phyloP scores from a whole-genome alignment of 2,113 vertebrate species.

The Python bivittatus region DNA sequence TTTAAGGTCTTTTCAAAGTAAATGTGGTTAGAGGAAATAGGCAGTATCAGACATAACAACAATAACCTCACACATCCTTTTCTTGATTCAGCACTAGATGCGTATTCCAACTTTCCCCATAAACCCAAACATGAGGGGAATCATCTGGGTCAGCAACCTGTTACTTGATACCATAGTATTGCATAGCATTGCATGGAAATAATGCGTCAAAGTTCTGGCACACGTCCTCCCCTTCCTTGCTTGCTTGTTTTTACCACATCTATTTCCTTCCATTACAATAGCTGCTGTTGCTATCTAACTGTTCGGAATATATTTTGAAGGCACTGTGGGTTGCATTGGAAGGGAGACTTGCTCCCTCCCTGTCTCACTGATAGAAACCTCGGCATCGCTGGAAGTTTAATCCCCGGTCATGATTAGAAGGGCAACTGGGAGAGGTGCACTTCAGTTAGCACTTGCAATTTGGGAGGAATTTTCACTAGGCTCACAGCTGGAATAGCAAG shows the following conservation, averaged over 20 bases:
- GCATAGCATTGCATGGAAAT: neutral
- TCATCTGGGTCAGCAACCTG: neutral
- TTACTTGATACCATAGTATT: neutral
- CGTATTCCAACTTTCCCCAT: neutral
- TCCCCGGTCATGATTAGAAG: neutral
- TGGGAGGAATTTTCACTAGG: neutral
- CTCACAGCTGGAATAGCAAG: neutral
- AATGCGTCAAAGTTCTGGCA: neutral
- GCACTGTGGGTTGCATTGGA: neutral
- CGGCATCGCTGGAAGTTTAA: neutral
- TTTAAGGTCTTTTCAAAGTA: neutral
- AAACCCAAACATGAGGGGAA: neutral
- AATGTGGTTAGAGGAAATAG: neutral
- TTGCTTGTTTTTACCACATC: neutral
- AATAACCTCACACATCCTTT: neutral
- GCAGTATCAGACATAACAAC: neutral
- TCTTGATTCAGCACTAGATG: neutral
- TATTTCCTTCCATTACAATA: neutral
- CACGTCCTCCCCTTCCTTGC: neutral
- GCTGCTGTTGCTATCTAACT: neutral
- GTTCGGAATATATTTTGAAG: neutral
- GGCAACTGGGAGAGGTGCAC: neutral
- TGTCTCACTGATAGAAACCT: neutral
- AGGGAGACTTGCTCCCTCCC: neutral
- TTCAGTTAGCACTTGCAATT: neutral